Evolutionary conservation across 2,797 vertebrate genomes (phyloP).

Genomic region (Epinephelus coioides): DNA sequence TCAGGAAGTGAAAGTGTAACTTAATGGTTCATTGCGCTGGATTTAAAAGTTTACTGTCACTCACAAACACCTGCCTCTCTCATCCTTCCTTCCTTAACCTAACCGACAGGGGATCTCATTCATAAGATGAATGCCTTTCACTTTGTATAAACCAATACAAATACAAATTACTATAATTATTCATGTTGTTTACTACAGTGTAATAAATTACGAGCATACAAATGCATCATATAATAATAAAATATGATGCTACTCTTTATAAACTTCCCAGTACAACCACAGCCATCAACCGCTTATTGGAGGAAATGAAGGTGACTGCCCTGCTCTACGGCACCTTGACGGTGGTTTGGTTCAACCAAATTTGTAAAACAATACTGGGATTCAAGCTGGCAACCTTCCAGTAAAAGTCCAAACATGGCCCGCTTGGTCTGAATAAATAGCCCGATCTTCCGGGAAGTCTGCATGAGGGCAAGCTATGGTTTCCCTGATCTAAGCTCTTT

Average conservation of each 20-base stretch:
- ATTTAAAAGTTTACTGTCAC: no score
- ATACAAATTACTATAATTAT: not conserved
- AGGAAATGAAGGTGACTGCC: not conserved
- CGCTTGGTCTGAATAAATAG: conserved; percentile 68
- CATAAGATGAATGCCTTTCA: not conserved
- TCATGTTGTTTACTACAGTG: no score
- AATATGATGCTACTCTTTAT: not conserved
- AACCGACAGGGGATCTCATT: no score
- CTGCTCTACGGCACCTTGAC: conserved; percentile 8
- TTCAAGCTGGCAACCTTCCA: conserved; percentile 54
- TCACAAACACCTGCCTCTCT: no score
- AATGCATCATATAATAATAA: not conserved
- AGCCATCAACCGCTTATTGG: not conserved
- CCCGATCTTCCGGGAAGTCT: conserved; percentile 71
- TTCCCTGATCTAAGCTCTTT: conserved; percentile 80
- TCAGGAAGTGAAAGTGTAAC: no score
- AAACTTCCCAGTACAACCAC: not conserved
- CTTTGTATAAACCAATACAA: not conserved
- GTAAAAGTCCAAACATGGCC: conserved; percentile 46
- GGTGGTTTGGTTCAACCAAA: conserved; percentile 24
- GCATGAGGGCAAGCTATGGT: conserved; percentile 69
- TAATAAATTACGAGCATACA: not conserved
- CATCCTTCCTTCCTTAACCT: no score
- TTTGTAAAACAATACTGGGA: conserved; percentile 40
- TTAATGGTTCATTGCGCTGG: no score